A percentile compares a stretch with the other conserved stretches of the same genome.
Conservation (phyloP, 23 tunicate genomes). For the Styela clava region DNA sequence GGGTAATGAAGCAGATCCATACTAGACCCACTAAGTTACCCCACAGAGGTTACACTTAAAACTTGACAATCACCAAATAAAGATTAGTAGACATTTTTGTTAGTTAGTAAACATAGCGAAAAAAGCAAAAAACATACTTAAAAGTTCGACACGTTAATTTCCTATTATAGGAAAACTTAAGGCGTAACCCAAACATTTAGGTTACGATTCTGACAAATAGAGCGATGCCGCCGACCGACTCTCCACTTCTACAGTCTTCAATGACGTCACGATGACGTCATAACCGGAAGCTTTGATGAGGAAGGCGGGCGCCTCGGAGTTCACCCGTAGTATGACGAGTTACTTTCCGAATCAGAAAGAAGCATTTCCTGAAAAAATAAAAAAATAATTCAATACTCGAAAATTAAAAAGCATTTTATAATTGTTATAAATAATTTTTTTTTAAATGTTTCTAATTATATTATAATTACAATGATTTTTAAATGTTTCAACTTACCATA, state of each 20-base stretch:
- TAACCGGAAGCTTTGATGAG: conserved; percentile 7
- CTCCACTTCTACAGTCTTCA: background rate
- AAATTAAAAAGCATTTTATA: no score
- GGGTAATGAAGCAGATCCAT: background rate
- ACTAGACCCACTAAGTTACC: conserved; percentile 9
- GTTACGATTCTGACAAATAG: conserved; percentile 96
- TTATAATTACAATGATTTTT: no score
- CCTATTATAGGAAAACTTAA: conserved; percentile 92
- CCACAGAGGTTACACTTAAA: conserved; percentile 24
- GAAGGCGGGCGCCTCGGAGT: conserved; percentile 56
- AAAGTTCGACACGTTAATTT: conserved; percentile 19
- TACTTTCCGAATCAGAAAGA: conserved; percentile 65
- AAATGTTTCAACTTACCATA: conserved; percentile 88
- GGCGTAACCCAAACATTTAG: conserved; percentile 63
- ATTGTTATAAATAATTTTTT: no score
- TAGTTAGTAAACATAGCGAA: conserved; percentile 6
- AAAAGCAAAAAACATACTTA: background rate
- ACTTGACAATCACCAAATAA: background rate
- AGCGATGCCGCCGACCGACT: conserved; percentile 46
- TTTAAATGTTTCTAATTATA: no score
- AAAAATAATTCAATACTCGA: conserved; percentile 4
- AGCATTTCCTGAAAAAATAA: conserved; percentile 88
- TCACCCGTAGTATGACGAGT: conserved; percentile 75
- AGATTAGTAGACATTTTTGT: background rate
- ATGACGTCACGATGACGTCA: background rate